Evolutionary conservation across 2,888 invertebrate genomes (phyloP), one percentile per base, ranked within the genome.

Genomic region (Hypena proboscidalis): DNA sequence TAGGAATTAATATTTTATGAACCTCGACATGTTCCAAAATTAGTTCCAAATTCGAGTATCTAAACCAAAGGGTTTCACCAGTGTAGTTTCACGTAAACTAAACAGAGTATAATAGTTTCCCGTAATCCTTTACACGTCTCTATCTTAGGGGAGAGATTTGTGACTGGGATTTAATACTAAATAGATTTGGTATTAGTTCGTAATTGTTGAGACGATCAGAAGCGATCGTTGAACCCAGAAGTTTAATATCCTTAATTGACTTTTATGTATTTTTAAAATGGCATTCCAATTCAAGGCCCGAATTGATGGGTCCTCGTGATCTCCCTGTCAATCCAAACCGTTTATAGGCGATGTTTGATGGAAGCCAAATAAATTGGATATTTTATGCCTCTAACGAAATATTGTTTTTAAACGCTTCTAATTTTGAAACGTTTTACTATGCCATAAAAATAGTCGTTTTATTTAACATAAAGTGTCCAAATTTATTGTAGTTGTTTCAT

Each of bases 401-500:
- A 78, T 80, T 77, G 73, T 79, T 79, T 79, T 79, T 70, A 65
- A 61, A 67, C 55, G 55, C 58, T 50, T 75, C 74, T 75, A 75
- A 78, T 77, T 82, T 74, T 56, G 67, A 72, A 78, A 67, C 70
- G 57, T 74, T 81, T 80, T 80, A 82, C 59, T 72, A 58, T 71
- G 71, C 76, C 58, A 83, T 84, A 80, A 84, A 83, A 75, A 60
- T 66, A 57, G 67, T 55, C 69, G 69, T 80, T 83, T 79, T 74
- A 79, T 80, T 80, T 80, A 72, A 80, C 68, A 82, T 80, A 77
- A 79, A 83, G 67, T 69, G 66, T 74, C 71, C 60, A 61, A 83
- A 83, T 85, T 85, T 85, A 85, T 82, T 62, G 73, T 47, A 67
- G 77, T 79, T 83, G 78, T 83, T 83, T 79, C 71, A 70, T 72